Percentiles rank a stretch among this genome's conserved stretches.
Evolutionary conservation across 2,888 invertebrate genomes (phyloP).

Genomic region (Ischnus inquisitorius): DNA sequence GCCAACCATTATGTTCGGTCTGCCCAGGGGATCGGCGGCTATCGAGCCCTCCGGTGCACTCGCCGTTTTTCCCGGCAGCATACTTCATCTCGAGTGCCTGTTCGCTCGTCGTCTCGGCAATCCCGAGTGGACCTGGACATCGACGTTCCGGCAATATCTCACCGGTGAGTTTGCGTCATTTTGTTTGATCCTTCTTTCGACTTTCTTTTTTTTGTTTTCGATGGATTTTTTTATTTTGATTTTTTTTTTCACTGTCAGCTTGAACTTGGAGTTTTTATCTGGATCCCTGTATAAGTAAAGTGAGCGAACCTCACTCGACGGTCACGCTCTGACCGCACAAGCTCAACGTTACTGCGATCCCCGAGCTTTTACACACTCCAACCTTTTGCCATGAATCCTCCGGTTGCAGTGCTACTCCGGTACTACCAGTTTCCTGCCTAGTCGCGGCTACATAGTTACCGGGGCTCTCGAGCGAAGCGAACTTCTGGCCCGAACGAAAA

Average conservation of each 20-base stretch:
- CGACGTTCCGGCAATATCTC: conserved; percentile 91
- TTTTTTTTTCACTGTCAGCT: neutral
- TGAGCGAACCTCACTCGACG: neutral
- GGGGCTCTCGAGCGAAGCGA: neutral
- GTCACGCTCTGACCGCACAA: conserved; percentile 35
- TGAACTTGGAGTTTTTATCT: neutral
- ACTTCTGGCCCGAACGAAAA: conserved; percentile 23
- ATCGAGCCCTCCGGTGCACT: conserved; percentile 93
- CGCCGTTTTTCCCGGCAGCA: conserved; percentile 93
- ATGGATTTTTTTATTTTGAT: neutral
- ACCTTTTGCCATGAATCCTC: conserved; percentile 11
- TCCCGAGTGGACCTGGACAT: conserved; percentile 96
- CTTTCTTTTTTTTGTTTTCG: neutral
- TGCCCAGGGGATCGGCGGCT: conserved; percentile 92
- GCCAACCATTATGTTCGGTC: conserved; percentile 92
- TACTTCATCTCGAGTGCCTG: conserved; percentile 93
- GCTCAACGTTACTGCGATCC: conserved; percentile 24
- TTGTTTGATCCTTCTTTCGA: neutral
- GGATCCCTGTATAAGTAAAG: neutral
- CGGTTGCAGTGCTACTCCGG: neutral
- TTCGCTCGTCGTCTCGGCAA: conserved; percentile 91
- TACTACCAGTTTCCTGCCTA: neutral
- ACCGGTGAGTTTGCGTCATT: conserved; percentile 87
- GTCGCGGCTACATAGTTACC: neutral
- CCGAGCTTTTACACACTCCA: conserved; percentile 24